phyloP scores from a whole-genome alignment of 2,888 invertebrate species.

The Mythimna pallens region DNA sequence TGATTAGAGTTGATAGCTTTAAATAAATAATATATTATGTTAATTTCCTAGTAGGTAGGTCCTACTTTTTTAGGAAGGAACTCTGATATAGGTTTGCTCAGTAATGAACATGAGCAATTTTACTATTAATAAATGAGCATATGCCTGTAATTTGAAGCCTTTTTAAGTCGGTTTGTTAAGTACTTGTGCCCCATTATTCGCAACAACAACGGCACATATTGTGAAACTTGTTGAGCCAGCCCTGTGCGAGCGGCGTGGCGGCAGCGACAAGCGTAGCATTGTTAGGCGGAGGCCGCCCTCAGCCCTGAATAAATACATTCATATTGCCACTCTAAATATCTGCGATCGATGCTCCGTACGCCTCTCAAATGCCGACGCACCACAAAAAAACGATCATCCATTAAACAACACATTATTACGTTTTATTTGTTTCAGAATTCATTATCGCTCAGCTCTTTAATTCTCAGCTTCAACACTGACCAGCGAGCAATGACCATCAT shows the following conservation, averaged over 20 bases:
- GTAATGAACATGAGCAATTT: background rate
- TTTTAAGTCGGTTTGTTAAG: constrained; percentile 8
- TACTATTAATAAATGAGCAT: background rate
- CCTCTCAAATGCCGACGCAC: constrained; percentile 72
- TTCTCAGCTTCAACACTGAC: constrained; percentile 21
- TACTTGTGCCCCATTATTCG: constrained; percentile 23
- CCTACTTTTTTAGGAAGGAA: background rate
- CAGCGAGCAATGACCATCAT: constrained; percentile 14
- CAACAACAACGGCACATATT: constrained; percentile 36
- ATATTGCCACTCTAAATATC: constrained; percentile 90
- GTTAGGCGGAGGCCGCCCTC: constrained; percentile 88
- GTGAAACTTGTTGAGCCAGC: constrained; percentile 71
- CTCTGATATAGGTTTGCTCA: background rate
- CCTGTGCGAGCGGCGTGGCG: constrained; percentile 77
- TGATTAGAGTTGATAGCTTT: background rate
- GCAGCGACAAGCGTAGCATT: constrained; percentile 90
- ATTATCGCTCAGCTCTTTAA: constrained; percentile 32
- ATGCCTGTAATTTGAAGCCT: background rate
- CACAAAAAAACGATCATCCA: constrained; percentile 70
- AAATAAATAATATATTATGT: background rate
- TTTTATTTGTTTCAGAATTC: constrained; percentile 59
- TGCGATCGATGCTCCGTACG: constrained; percentile 79
- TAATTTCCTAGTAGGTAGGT: too few species aligned
- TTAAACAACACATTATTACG: constrained; percentile 66
- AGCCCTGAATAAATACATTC: constrained; percentile 90